phyloP scores from a whole-genome alignment of 30 jellyfish, hydroid and myxozoan genomes.

The Catostylus mosaicus region DNA sequence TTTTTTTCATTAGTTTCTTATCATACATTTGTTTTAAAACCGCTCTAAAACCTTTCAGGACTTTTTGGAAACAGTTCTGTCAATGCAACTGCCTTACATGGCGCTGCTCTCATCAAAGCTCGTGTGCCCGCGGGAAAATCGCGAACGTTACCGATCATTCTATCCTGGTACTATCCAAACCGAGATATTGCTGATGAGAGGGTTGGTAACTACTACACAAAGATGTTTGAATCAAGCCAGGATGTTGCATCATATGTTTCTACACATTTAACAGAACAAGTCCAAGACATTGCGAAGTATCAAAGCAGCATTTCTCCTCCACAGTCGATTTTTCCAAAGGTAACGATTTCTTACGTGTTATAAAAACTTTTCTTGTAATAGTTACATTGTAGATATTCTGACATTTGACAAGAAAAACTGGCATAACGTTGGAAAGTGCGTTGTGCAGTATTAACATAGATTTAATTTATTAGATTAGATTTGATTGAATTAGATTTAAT shows the following conservation, averaged over 20 bases:
- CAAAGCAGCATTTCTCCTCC: constrained; percentile 84
- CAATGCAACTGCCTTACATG: constrained; percentile 90
- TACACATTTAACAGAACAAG: constrained; percentile 65
- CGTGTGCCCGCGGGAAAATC: constrained; percentile 87
- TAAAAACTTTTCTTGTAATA: too few species aligned
- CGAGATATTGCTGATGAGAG: constrained; percentile 96
- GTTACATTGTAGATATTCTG: too few species aligned
- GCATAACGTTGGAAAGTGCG: too few species aligned
- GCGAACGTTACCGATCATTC: constrained; percentile 66
- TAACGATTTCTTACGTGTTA: too few species aligned
- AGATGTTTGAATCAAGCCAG: constrained; percentile 61
- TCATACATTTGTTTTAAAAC: background rate
- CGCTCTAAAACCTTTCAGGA: too few species aligned
- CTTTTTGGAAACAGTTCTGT: constrained; percentile 59
- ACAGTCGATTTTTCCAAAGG: constrained; percentile 35
- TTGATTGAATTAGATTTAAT: too few species aligned
- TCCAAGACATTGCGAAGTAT: constrained; percentile 64
- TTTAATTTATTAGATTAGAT: too few species aligned
- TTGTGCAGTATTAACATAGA: too few species aligned
- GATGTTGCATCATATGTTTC: constrained; percentile 81
- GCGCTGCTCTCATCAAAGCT: constrained; percentile 83
- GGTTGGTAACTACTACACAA: constrained; percentile 93
- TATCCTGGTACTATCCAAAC: constrained; percentile 96
- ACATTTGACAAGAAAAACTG: too few species aligned
- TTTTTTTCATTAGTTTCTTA: background rate